Evolutionary conservation across 2,888 invertebrate genomes (phyloP).

Genomic region (Nymphalis polychloros): DNA sequence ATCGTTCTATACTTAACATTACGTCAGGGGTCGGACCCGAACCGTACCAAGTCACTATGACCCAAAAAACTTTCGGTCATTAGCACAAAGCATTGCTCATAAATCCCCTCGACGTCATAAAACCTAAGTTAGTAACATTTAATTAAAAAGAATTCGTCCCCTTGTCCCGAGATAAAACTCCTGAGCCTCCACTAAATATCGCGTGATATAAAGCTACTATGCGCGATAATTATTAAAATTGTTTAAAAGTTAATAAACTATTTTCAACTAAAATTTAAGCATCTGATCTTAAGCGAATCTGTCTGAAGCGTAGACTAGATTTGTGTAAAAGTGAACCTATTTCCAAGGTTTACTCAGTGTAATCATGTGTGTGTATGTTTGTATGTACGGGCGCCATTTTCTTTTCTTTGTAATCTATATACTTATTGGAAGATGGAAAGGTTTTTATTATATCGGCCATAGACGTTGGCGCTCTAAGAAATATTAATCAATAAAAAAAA

Average conservation of each 20-base stretch:
- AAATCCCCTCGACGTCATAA: conserved; percentile 28
- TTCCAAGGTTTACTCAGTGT: too few relatives aligned
- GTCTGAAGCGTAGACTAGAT: too few relatives aligned
- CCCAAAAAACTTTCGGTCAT: conserved; percentile 29
- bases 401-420: too few relatives aligned
- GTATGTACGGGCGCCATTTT: too few relatives aligned
- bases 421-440: too few relatives aligned
- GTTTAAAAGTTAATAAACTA: background rate
- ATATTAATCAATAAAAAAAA: too few relatives aligned
- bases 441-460: too few relatives aligned
- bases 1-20: background rate
- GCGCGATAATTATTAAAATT: background rate
- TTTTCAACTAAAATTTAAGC: too few relatives aligned
- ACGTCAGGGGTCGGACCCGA: conserved; percentile 19
- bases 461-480: too few relatives aligned
- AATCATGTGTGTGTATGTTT: too few relatives aligned
- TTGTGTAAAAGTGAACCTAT: too few relatives aligned
- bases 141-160: conserved; percentile 26
- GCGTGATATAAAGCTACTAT: conserved; percentile 1
- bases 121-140: conserved; percentile 23
- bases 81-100: conserved; percentile 27
- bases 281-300: too few relatives aligned
- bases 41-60: conserved; percentile 10
- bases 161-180: conserved; percentile 13
- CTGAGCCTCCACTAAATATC: conserved; percentile 12